These are phyloP conservation scores for Caenorhabditis angaria DNA, from an alignment of 2,888 invertebrate species.

Conservation along the genomic window DNA sequence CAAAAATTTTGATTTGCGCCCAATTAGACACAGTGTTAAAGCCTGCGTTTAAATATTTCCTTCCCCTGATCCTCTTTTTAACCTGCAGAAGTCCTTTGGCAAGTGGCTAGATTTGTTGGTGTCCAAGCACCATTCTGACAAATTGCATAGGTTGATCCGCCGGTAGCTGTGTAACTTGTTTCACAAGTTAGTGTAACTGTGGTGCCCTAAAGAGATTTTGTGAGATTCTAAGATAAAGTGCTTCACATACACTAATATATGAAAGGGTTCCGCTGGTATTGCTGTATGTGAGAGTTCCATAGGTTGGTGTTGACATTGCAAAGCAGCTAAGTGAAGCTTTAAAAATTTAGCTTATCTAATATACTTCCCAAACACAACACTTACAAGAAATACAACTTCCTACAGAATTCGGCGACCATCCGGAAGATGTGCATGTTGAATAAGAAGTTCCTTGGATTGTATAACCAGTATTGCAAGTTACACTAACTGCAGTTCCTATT, in stretches of 20 bases:
- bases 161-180: conserved; percentile 17
- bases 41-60: background rate
- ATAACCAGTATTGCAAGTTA: conserved; percentile 52
- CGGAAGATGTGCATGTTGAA: conserved; percentile 41
- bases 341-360: too few relatives aligned
- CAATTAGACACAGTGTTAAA: too few relatives aligned
- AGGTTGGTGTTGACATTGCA: conserved; percentile 13
- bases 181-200: conserved; percentile 31
- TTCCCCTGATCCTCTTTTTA: background rate
- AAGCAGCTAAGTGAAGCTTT: conserved; percentile 13
- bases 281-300: conserved; percentile 24
- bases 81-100: conserved; percentile 23
- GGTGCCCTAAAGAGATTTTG: conserved; percentile 27
- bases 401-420: conserved; percentile 45
- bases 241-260: conserved; percentile 25
- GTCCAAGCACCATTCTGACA: conserved; percentile 43
- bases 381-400: conserved; percentile 34
- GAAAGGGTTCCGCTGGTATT: conserved; percentile 11
- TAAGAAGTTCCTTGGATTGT: conserved; percentile 28
- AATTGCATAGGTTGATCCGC: conserved; percentile 25
- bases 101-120: conserved; percentile 22
- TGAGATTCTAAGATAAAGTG: background rate
- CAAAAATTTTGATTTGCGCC: background rate
- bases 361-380: background rate
- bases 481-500: conserved; percentile 48